Evolutionary conservation across 2,113 vertebrate genomes (phyloP), one percentile per base, ranked within the genome.

Genomic region (Nerophis lumbriciformis): DNA sequence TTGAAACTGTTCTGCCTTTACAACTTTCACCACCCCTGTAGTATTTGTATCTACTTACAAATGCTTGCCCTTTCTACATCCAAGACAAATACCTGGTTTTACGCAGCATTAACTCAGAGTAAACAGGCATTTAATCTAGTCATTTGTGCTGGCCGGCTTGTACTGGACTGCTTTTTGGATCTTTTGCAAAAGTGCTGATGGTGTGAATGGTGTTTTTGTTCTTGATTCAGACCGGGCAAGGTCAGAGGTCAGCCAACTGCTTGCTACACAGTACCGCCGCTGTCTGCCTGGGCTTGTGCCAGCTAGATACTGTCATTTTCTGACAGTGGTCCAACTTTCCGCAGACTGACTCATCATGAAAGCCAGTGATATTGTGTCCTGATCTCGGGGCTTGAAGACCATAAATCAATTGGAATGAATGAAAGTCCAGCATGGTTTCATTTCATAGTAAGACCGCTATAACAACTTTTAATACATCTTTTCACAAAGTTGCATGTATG

Each of bases 131-230:
- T 75, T 62, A 45, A 65, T 44, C 16, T 53, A 39, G 50, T 65
- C 56, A 65, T 68, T 71, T 71, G 37, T 44, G 15, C 61, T 14
- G 6, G 8, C 53, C 36, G n/a, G 37, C 36, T 56, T 38, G 38
- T 11, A 45, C 63, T 19, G 8, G 51, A 28, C 21, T 59, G 38
- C 50, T 52, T 68, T 75, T 50, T 28, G 55, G 70, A 37, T 49
- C 36, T 74, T 75, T 67, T 77, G 53, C 42, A 63, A 68, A 71
- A 73, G 74, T 45, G 58, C 16, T 44, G 57, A 67, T 36, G 37
- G 71, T 75, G 48, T 85, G 68, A 87, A 85, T 72, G 28, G 53
- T 42, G 61, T 63, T 75, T 82, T 83, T 87, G 84, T 89, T 73
- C 66, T 6, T 7, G 39, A 56, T 59, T 69, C 76, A 83, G 87